Evolutionary conservation across 1,140 invertebrate genomes (phyloP), one percentile per base, ranked within the genome.

Genomic region (Drosophila bifasciata): DNA sequence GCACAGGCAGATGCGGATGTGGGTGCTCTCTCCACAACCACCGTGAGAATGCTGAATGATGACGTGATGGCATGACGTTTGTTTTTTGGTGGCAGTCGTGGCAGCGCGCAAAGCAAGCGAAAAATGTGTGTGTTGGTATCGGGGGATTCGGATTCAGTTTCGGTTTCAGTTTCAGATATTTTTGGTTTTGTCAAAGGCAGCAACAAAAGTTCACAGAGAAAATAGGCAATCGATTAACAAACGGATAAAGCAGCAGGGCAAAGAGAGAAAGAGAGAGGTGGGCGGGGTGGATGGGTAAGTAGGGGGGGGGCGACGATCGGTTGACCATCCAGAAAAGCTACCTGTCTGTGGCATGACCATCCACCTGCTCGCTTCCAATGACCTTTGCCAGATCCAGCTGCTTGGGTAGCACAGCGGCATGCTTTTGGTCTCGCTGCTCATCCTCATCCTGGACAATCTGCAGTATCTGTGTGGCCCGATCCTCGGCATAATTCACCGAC

Each of bases 401-500:
- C 1, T 61, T 57, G 28, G 39, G 41, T 16, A 55, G 78, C 19
- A 15, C 6, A 9, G 52, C 15, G 0, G 48, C 21, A 11, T 76
- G 60, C 53, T 88, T 81, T 16, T 88, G 66, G 8, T 21, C 45
- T 11, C 75, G 64, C 44, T 83, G 83, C 58, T 72, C 70, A 25
- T 94, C 94, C 68, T 95, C 94, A 64, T 93, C 92, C 40, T 95
- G 92, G 85, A 96, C 96, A 48, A 95, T 95, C 61, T 94, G 92
- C 49, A 97, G 92, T 75, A 97, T 96, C 89, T 96, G 95, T 67
- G 93, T 94, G 5, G 96, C 96, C 63, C 94, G 92, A 76, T 95
- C 94, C 90, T 97, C 95, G 66, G 97, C 95, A 91, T 95, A 97
- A 86, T 96, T 95, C 1, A 96, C 96, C 89, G 96, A 97, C 80